Conservation (phyloP, 2,113 vertebrate species). For the Nothocercus julius region DNA sequence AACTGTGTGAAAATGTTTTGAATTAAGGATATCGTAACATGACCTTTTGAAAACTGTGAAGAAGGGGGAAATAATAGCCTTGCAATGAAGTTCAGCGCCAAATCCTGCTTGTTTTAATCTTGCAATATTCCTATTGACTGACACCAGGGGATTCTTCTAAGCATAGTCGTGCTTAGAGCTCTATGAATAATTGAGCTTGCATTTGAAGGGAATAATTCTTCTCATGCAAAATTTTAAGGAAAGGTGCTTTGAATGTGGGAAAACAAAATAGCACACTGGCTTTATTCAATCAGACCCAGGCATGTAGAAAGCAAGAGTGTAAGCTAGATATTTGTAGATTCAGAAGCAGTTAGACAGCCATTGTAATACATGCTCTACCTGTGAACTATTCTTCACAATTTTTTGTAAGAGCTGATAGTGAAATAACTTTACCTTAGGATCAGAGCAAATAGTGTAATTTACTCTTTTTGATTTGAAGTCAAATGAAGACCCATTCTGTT, state of each 20-base stretch:
- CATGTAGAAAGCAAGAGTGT: not conserved
- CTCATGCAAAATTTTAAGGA: not conserved
- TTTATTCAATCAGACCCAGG: not conserved
- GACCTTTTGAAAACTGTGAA: not conserved
- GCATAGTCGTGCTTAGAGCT: not conserved
- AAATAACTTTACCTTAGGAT: not conserved
- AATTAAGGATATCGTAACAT: not conserved
- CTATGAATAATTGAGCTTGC: not conserved
- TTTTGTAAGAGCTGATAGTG: not conserved
- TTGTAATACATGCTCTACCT: not conserved
- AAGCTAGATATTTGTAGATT: not conserved
- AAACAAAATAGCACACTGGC: not conserved
- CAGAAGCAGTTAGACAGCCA: not conserved
- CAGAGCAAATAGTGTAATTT: not conserved
- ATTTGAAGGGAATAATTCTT: not conserved
- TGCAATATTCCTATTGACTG: not conserved
- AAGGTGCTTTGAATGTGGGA: rapidly evolving
- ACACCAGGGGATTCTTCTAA: not conserved
- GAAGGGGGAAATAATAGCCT: not conserved
- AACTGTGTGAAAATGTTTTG: not conserved
- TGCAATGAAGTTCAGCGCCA: not conserved
- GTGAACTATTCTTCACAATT: not conserved
- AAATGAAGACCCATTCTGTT: not conserved
- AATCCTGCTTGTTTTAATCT: not conserved
- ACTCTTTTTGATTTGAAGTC: not conserved